A percentile compares a stretch with the other conserved stretches of the same genome.
These are phyloP conservation scores for Pristis pectinata DNA, from an alignment of 2,797 vertebrate species.

Conservation along the genomic window DNA sequence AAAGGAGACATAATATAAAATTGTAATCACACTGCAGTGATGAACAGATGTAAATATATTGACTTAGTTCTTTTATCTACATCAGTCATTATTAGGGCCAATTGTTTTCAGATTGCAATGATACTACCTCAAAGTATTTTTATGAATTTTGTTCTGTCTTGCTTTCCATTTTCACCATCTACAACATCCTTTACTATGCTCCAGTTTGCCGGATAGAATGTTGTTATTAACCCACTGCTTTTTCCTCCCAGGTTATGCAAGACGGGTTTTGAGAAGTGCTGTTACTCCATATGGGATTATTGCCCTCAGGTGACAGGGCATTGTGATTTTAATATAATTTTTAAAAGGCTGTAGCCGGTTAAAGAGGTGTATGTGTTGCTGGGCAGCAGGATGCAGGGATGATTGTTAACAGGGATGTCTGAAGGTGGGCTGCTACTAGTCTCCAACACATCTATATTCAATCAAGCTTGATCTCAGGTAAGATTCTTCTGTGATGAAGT, in stretches of 20 bases:
- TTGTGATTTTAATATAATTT: too few relatives aligned
- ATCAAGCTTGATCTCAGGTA: neutral
- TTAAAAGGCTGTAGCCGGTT: neutral
- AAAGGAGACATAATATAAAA: neutral
- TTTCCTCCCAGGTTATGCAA: too few relatives aligned
- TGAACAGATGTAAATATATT: too few relatives aligned
- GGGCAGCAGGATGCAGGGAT: neutral
- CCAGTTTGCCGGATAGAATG: neutral
- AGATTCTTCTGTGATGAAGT: neutral
- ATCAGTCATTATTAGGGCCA: neutral
- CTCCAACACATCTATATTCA: neutral
- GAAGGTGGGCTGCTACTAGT: neutral
- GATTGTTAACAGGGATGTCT: too few relatives aligned
- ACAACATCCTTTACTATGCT: neutral
- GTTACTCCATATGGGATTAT: too few relatives aligned
- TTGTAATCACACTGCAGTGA: neutral
- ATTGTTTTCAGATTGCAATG: neutral
- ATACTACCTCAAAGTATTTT: neutral
- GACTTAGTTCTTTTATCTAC: neutral
- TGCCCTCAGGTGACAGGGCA: too few relatives aligned
- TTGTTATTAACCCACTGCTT: too few relatives aligned
- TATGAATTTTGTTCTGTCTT: neutral
- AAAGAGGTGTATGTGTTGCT: neutral
- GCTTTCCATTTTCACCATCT: neutral
- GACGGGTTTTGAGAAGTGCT: too few relatives aligned